A percentile compares a stretch with the other conserved stretches of the same genome.
These are phyloP conservation scores for Philereme vetulata DNA, from an alignment of 2,888 invertebrate genomes.

Conservation along the genomic window DNA sequence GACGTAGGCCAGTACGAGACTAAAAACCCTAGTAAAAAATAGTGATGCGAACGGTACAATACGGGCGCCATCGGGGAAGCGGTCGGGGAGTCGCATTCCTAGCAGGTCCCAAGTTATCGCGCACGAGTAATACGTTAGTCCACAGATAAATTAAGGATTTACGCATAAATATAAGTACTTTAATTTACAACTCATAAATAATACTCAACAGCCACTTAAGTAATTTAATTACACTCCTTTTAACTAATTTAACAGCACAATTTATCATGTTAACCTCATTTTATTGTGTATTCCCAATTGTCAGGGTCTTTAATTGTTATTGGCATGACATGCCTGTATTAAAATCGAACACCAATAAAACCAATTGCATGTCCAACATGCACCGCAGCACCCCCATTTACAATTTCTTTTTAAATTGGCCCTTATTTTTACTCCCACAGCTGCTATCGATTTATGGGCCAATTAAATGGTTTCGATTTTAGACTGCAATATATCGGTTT, in stretches of 20 bases:
- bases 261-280: slow-evolving; percentile 21
- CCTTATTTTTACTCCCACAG: slow-evolving; percentile 72
- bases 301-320: slow-evolving; percentile 2
- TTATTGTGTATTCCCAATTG: slow-evolving; percentile 15
- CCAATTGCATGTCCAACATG: slow-evolving; percentile 38
- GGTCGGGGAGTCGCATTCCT: no score
- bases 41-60: no score
- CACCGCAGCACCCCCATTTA: slow-evolving; percentile 60
- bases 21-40: no score
- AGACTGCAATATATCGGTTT: slow-evolving; percentile 36
- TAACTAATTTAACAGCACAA: slow-evolving; percentile 18
- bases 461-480: slow-evolving; percentile 59
- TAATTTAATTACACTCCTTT: slow-evolving; percentile 18
- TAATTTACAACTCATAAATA: slow-evolving; percentile 10
- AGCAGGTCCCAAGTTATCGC: no score
- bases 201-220: slow-evolving; percentile 16
- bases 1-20: no score
- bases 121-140: no score
- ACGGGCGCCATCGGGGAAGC: no score
- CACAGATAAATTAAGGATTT: no score
- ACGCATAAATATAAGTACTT: neutral
- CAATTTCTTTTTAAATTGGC: slow-evolving; percentile 71
- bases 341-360: slow-evolving; percentile 44
- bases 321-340: slow-evolving; percentile 25
- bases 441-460: slow-evolving; percentile 72